Evolutionary conservation across 2,888 invertebrate genomes (phyloP).

Genomic region (Trissoscelio sp.): DNA sequence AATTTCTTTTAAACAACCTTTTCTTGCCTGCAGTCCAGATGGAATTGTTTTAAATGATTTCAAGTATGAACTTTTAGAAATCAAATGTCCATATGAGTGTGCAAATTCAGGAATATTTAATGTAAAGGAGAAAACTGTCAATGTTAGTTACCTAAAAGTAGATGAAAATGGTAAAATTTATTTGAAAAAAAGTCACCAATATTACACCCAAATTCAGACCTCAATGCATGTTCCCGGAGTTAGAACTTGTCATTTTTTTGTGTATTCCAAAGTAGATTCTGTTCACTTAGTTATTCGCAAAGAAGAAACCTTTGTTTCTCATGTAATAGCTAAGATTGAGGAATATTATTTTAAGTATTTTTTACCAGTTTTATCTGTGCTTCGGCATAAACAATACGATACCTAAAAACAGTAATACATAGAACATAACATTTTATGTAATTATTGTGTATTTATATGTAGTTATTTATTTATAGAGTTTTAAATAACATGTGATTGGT

Average conservation of each 20-base stretch:
- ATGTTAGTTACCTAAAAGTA: constrained; percentile 29
- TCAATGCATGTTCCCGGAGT: constrained; percentile 23
- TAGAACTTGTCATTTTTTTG: constrained; percentile 22
- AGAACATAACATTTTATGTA: not conserved
- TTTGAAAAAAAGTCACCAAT: constrained; percentile 24
- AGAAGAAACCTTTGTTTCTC: constrained; percentile 8
- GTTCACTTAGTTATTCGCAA: constrained; percentile 18
- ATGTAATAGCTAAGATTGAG: constrained; percentile 24
- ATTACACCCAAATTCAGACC: constrained; percentile 27
- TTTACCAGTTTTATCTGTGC: constrained; percentile 12
- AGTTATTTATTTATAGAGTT: constrained; percentile 4
- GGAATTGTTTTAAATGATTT: constrained; percentile 49
- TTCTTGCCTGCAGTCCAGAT: constrained; percentile 57
- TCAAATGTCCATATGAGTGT: constrained; percentile 62
- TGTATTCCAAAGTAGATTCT: constrained; percentile 16
- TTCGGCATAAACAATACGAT: constrained; percentile 4
- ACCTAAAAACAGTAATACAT: not conserved
- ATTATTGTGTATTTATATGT: constrained; percentile 1
- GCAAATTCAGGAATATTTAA: constrained; percentile 52
- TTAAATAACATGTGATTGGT: constrained; percentile 8
- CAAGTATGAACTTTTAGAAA: constrained; percentile 55
- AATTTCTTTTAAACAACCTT: constrained; percentile 42
- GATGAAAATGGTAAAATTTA: constrained; percentile 20
- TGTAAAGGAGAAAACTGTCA: constrained; percentile 1
- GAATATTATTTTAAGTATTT: constrained; percentile 25